Evolutionary conservation across 2,888 invertebrate genomes (phyloP).

Genomic region (Nasonovia ribisnigri): DNA sequence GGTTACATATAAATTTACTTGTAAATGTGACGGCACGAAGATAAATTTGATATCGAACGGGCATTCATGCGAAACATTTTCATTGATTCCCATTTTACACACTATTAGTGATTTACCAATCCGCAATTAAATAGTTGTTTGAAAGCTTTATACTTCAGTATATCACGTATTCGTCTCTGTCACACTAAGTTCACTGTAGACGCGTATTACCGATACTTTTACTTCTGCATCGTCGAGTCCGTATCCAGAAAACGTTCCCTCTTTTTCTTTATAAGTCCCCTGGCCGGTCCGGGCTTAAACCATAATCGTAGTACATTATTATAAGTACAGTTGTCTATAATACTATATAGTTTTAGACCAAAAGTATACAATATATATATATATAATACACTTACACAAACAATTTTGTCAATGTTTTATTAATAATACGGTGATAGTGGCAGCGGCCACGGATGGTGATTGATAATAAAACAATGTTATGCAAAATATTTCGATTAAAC

Average conservation of each 20-base stretch:
- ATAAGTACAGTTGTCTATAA: background rate
- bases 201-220: conserved; percentile 42
- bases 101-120: conserved; percentile 23
- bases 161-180: conserved; percentile 50
- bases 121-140: conserved; percentile 40
- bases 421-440: background rate
- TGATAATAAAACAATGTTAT: background rate
- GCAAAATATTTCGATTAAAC: background rate
- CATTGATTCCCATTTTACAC: conserved; percentile 34
- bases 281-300: background rate
- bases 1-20: background rate
- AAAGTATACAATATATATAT: background rate
- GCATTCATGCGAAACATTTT: conserved; percentile 26
- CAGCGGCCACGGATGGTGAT: background rate
- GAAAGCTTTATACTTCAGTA: background rate
- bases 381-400: background rate
- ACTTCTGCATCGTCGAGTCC: conserved; percentile 30
- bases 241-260: conserved; percentile 15
- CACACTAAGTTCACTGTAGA: conserved; percentile 7
- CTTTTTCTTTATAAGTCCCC: conserved; percentile 1
- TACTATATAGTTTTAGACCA: background rate
- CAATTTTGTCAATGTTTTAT: background rate
- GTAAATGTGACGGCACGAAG: background rate
- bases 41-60: background rate
- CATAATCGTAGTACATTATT: conserved; percentile 28